Base-by-base conservation (phyloP, 2,888 invertebrate genomes). In the Vesta saturnalis region DNA sequence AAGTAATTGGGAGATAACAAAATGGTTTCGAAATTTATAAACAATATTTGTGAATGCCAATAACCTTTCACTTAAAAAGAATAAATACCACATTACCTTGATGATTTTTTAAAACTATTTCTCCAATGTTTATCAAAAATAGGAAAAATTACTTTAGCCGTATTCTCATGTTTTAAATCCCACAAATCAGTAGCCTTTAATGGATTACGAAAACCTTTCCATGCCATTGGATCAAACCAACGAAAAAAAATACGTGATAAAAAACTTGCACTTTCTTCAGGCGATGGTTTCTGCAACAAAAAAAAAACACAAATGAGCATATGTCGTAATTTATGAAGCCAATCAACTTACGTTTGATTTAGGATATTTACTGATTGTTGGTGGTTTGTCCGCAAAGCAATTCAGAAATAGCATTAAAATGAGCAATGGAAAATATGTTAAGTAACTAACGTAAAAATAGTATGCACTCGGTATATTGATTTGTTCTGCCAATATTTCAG, bases 171-270 rank as follows among this genome's bases (percentile, higher is more conserved):
- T 78, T 96, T 95, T 82, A 99, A 88, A 49, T 93, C 90, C 97
- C 97, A 99, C 12, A 99, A 85, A 83, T 99, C 96, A 55, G 88
- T 86, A 69, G 90, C 89, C 72, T 91, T 93, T 70, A 99, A 84
- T 10, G 95, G 93, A 75, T 92, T 91, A 66, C 90, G 90, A 85
- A 94, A 97, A 18, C 97, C 97, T 72, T 89, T 90, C 86, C 94
- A 90, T 1, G 95, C 92, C 80, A 97, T 85, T 0, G 88, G 82
- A 83, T 96, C 95, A 83, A 97, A 97, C 98, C 98, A 99, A 77
- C 92, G 89, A 84, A 95, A 97, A 1, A 94, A 89, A 19, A 97
- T 85, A 64, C 92, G 90, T 15, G 95, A 95, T 5, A 96, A 88
- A 83, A 95, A 97, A 61, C 96, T 95, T 21, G 95, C 90, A 16